A percentile compares a stretch with the other conserved stretches of the same genome.
Evolutionary conservation across 2,888 invertebrate genomes (phyloP).

Genomic region (Matsumyia berberina): DNA sequence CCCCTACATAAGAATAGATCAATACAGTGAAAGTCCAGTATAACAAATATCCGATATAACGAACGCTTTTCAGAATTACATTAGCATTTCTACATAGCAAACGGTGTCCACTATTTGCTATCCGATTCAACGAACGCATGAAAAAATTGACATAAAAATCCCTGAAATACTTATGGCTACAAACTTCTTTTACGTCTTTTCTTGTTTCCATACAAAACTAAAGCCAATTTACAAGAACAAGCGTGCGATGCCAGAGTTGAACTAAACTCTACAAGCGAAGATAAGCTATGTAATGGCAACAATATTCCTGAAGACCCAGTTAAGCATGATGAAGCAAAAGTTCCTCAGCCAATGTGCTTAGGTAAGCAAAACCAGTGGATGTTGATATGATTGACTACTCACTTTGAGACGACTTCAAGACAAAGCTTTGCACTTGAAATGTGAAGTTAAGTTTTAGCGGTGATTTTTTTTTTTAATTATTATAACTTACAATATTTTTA

Average conservation of each 20-base stretch:
- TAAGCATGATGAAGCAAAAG: background rate
- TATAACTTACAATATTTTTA: too few relatives aligned
- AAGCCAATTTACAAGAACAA: slow-evolving; percentile 7
- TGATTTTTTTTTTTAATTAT: background rate
- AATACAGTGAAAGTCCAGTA: too few relatives aligned
- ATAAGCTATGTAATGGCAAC: background rate
- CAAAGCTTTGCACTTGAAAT: background rate
- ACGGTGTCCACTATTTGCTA: too few relatives aligned
- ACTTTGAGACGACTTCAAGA: slow-evolving; percentile 1
- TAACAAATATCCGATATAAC: too few relatives aligned
- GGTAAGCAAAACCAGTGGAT: background rate
- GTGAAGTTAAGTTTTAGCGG: background rate
- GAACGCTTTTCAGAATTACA: too few relatives aligned
- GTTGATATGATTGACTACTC: background rate
- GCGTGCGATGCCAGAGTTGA: background rate
- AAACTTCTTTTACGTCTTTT: too few relatives aligned
- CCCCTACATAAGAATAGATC: too few relatives aligned
- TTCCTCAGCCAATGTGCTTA: background rate
- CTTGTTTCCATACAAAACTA: too few relatives aligned
- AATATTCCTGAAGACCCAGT: slow-evolving; percentile 6
- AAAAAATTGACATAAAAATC: too few relatives aligned
- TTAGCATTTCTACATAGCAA: too few relatives aligned
- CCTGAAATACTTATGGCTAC: too few relatives aligned
- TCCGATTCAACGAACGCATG: too few relatives aligned
- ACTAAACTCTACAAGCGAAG: slow-evolving; percentile 13